Evolutionary conservation across 2,113 vertebrate species (phyloP).

Genomic region (Strix uralensis): DNA sequence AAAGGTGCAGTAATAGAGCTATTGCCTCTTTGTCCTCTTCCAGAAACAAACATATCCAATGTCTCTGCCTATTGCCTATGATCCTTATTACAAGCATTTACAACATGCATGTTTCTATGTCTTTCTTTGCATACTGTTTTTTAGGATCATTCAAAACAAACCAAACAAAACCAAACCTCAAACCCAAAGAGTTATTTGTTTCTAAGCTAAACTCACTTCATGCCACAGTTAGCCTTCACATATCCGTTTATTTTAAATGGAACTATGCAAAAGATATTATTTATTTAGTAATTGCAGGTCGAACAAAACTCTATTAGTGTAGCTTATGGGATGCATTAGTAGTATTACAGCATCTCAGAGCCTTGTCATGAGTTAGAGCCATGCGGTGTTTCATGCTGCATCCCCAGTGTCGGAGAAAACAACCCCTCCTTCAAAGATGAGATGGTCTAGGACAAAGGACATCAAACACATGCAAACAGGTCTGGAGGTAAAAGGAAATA

Average conservation of each 20-base stretch:
- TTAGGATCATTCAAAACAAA: not conserved
- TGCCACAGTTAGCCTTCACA: not conserved
- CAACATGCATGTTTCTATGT: not conserved
- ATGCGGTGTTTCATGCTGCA: not conserved
- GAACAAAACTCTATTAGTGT: not conserved
- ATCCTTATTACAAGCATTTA: not conserved
- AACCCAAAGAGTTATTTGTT: not conserved
- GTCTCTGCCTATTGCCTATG: not conserved
- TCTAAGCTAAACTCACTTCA: not conserved
- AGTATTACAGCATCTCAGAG: not conserved
- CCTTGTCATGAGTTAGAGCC: not conserved
- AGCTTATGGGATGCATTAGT: not conserved
- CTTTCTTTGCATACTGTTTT: not conserved
- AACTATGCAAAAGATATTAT: not conserved
- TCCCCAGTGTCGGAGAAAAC: not conserved
- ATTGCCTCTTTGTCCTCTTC: not conserved
- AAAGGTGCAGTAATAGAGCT: not conserved
- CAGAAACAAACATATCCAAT: not conserved
- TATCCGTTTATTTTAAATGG: not conserved
- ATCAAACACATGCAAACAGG: not conserved
- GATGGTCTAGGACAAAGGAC: not conserved
- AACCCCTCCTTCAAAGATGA: not conserved
- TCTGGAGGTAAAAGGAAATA: not conserved
- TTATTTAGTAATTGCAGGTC: not conserved
- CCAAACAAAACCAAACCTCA: not conserved